Base-by-base conservation (phyloP, 2,113 vertebrate genomes). In the Caranx ignobilis region DNA sequence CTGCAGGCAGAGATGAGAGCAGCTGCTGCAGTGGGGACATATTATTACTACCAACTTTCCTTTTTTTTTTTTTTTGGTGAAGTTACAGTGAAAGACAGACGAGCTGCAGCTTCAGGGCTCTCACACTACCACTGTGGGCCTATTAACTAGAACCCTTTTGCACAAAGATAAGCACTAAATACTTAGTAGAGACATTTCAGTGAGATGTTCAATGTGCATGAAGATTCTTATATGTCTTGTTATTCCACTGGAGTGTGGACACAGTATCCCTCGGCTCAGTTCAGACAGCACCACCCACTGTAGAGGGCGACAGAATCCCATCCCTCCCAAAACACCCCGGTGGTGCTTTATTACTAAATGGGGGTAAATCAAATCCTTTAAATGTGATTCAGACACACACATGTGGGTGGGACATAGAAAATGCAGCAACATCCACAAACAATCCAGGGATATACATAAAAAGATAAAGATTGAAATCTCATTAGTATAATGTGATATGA, bases 41-140 rank as follows among this genome's bases (percentile, higher is more conserved):
- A 85, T 81, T 85, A 85, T 75, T 83, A 68, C 57, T 39, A 72
- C 34, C 59, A 87, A 86, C 63, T 68, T 86, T 67, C 39, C 67
- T 60, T 62, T 81, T 77, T 67, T 45, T 67, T 60, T 66, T 81
- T 77, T 77, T 74, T 75, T 81, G 72, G 56, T 75, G 21, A 87
- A 85, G 79, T 76, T 12, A 26, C 9, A 2, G 63, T 81, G 45
- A 74, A 68, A 73, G 70, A 66, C 76, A 48, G 45, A 9, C 43
- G 11, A 67, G 66, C 66, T 59, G 41, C 50, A 34, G 61, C 86
- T 54, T 45, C 34, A 10, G 63, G 67, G 77, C 37, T 56, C 35
- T 47, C 1, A n/a, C 56, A 16, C 57, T 54, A n/a, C 41, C 18
- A 71, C 47, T 35, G 11, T 56, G 31, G 26, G 57, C 12, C 62